Evolutionary conservation across 1,140 invertebrate species (phyloP).

Genomic region (Papilio xuthus): DNA sequence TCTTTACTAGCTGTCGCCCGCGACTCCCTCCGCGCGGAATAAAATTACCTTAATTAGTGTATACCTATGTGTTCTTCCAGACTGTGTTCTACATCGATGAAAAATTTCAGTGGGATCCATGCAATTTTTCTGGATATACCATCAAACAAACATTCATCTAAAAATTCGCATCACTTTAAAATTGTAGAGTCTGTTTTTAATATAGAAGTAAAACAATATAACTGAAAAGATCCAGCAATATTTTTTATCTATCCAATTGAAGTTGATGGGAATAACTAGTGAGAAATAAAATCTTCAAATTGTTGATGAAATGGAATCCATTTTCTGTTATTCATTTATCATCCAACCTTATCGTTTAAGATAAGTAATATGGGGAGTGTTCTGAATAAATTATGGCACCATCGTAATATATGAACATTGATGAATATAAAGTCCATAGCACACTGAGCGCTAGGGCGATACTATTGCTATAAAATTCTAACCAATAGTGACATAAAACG

Average conservation of each 20-base stretch:
- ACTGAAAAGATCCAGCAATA: too few relatives aligned
- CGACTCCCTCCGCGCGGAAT: too few relatives aligned
- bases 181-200: too few relatives aligned
- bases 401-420: constrained; percentile 14
- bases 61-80: too few relatives aligned
- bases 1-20: too few relatives aligned
- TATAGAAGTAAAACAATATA: too few relatives aligned
- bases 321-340: constrained; percentile 3
- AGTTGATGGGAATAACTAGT: background rate
- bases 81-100: too few relatives aligned
- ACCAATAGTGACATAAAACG: background rate
- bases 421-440: background rate
- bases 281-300: background rate
- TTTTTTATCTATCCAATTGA: background rate
- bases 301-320: background rate
- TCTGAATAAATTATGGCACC: constrained; percentile 16
- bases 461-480: background rate
- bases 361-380: constrained; percentile 16
- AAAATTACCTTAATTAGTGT: too few relatives aligned
- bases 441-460: background rate
- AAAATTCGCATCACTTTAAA: too few relatives aligned
- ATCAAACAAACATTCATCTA: too few relatives aligned
- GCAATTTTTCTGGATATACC: too few relatives aligned
- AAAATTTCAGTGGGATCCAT: too few relatives aligned
- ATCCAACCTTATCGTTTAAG: constrained; percentile 16